phyloP scores from a whole-genome alignment of 2,113 vertebrate species.

The Elaphurus davidianus region DNA sequence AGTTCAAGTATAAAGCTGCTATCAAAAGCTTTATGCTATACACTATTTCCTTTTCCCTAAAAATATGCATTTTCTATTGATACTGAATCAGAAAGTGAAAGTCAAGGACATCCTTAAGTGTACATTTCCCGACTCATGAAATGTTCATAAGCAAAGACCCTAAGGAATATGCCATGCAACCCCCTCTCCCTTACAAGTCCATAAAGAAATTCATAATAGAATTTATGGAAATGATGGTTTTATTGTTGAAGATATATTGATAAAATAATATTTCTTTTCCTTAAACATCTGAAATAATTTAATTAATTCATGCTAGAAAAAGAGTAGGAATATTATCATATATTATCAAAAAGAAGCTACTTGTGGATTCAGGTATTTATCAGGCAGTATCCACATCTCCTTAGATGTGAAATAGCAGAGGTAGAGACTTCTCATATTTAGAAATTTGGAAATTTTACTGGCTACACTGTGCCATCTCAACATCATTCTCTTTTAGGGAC shows the following conservation, averaged over 20 bases:
- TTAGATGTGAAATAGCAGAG: not conserved
- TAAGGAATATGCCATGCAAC: not conserved
- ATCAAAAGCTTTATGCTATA: not conserved
- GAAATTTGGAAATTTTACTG: not conserved
- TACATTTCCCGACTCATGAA: not conserved
- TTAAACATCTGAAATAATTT: not conserved
- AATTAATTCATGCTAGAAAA: not conserved
- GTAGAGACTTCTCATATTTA: not conserved
- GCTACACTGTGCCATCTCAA: not conserved
- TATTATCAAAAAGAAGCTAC: not conserved
- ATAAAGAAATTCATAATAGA: not conserved
- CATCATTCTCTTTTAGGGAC: not conserved
- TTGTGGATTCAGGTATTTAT: not conserved
- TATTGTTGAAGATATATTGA: not conserved
- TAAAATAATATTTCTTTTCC: not conserved
- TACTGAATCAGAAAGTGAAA: constrained; percentile 6
- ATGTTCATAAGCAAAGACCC: not conserved
- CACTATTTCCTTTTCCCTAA: not conserved
- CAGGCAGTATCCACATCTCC: not conserved
- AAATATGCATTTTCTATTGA: not conserved
- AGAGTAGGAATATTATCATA: not conserved
- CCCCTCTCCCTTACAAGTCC: not conserved
- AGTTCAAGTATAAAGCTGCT: not conserved
- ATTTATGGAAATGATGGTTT: not conserved
- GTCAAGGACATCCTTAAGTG: not conserved